These are phyloP conservation scores for Acrossocheilus wenchowensis DNA, from an alignment of 2,797 vertebrate genomes.

Conservation along the genomic window DNA sequence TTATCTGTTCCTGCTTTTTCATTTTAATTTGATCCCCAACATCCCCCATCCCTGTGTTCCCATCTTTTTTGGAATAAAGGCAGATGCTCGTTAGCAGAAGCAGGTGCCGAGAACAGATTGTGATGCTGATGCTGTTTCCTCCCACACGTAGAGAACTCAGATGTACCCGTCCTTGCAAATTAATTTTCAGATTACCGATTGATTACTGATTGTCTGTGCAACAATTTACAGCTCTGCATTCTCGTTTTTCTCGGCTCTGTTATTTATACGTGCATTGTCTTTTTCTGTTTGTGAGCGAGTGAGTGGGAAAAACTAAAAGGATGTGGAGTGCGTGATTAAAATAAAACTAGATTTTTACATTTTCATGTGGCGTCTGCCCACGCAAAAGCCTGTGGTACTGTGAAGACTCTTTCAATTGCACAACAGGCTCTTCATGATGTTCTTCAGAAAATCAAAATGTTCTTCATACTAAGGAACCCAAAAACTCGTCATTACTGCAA, in stretches of 20 bases:
- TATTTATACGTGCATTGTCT: slow-evolving; percentile 24
- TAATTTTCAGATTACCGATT: slow-evolving; percentile 77
- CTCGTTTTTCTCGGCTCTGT: slow-evolving; percentile 16
- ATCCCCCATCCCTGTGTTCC: slow-evolving; percentile 68
- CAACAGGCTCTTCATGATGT: background rate
- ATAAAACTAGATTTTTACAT: background rate
- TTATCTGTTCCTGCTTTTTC: slow-evolving; percentile 69
- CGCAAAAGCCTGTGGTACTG: background rate
- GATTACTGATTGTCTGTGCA: slow-evolving; percentile 77
- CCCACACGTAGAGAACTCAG: slow-evolving; percentile 70
- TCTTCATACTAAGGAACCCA: background rate
- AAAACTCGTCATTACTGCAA: background rate
- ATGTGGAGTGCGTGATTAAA: background rate
- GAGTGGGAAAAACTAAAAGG: background rate
- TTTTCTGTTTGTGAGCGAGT: background rate
- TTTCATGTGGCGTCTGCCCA: background rate
- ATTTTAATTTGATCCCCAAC: background rate
- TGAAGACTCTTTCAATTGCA: background rate
- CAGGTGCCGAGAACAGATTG: slow-evolving; percentile 83
- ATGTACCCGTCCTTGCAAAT: slow-evolving; percentile 78
- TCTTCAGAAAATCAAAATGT: background rate
- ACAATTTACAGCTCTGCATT: slow-evolving; percentile 64
- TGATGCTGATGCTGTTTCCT: slow-evolving; percentile 70
- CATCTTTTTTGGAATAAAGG: slow-evolving; percentile 76
- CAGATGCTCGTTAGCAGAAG: slow-evolving; percentile 81